A percentile compares a stretch with the other conserved stretches of the same genome.
phyloP scores from a whole-genome alignment of 2,888 invertebrate species.

The Chaetogeoica ovagalla region DNA sequence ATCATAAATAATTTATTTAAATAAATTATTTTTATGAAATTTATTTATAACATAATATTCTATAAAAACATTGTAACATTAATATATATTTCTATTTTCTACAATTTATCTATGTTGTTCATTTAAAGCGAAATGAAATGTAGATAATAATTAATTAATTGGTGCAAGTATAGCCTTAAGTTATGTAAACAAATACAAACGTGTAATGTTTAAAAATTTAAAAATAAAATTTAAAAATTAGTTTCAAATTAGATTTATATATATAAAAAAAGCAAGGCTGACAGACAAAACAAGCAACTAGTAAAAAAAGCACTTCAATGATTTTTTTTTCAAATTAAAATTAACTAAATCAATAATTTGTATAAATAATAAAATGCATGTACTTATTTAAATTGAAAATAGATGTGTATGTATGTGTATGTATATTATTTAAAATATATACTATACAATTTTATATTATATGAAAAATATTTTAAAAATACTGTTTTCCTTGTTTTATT shows the following conservation, averaged over 20 bases:
- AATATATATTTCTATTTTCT: not conserved
- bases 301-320: slow-evolving; percentile 4
- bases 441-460: not conserved
- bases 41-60: not conserved
- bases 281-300: slow-evolving; percentile 38
- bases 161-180: too few species aligned
- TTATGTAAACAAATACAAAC: slow-evolving; percentile 19
- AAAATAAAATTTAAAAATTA: not conserved
- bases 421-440: not conserved
- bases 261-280: slow-evolving; percentile 12
- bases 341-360: not conserved
- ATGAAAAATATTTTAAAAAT: not conserved
- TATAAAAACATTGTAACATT: not conserved
- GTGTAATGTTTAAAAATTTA: too few species aligned
- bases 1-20: not conserved
- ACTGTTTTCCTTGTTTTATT: not conserved
- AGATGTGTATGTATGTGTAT: not conserved
- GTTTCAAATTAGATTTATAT: not conserved
- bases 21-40: not conserved
- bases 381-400: slow-evolving; percentile 11
- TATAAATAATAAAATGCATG: slow-evolving; percentile 9
- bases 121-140: not conserved
- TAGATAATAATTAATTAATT: not conserved
- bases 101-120: not conserved
- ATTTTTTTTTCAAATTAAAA: not conserved